Evolutionary conservation across 2,113 vertebrate species (phyloP), one percentile per base, ranked within the genome.

Genomic region (Ammodytes dubius): DNA sequence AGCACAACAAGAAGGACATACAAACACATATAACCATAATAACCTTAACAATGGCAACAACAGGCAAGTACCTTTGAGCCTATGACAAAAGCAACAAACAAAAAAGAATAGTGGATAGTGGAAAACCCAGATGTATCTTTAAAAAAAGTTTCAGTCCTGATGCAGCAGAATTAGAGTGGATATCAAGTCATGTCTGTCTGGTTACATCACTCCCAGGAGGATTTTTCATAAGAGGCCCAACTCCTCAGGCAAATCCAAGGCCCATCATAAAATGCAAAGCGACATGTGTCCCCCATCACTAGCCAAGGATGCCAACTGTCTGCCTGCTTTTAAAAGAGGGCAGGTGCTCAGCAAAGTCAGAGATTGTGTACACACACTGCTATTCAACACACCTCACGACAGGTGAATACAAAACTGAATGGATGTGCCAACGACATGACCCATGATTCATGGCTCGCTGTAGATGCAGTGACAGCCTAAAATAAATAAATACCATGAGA

Each of bases 101-200:
- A 19, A 27, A 9, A 0, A 52, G 42, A 6, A 13, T 17, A 65
- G 9, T 12, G 8, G 5, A 11, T 60, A 12, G n/a, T 74, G 50
- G 27, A 67, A 60, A 65, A 76, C 50, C 75, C 46, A 54, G 35
- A 59, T 70, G 43, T 1, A 45, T 50, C 11, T 71, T 68, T 6
- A 45, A 65, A 45, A 65, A 76, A 77, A 42, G 7, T 71, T 84
- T 68, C 0, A 57, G 56, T 49, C 53, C 60, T 82, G 74, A 76
- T 84, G 61, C 54, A 59, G 65, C 78, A 76, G 59, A 88, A 81
- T 64, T 71, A 71, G 59, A 83, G 71, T 57, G n/a, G 54, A 79
- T 87, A 66, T 82, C 2, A 43, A 91, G 79, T 81, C 81, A 90
- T 89, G 89, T 85, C 57, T 85, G 88, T 93, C 88, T 69, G 42